phyloP scores from a whole-genome alignment of 1,140 invertebrate genomes.

The Aphelenchoides fujianensis region DNA sequence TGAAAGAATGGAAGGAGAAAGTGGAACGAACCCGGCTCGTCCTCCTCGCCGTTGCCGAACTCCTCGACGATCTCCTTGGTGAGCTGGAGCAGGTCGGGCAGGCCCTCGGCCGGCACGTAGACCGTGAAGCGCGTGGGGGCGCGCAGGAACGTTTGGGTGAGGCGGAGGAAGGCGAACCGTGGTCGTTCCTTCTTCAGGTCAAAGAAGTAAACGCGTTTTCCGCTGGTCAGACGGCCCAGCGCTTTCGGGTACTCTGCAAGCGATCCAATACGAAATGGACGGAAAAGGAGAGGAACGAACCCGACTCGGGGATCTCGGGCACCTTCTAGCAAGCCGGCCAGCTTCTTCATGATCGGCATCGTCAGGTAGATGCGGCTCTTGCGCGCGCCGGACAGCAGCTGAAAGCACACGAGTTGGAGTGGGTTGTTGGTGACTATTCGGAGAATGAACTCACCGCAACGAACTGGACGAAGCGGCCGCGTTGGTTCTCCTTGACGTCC shows the following conservation, averaged over 20 bases:
- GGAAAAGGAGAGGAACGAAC: neutral
- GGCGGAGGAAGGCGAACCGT: conserved; percentile 36
- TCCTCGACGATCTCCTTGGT: conserved; percentile 36
- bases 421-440: neutral
- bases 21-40: conserved; percentile 18
- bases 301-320: conserved; percentile 10
- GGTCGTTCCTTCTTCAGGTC: conserved; percentile 37
- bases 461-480: conserved; percentile 40
- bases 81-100: conserved; percentile 31
- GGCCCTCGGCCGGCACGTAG: conserved; percentile 34
- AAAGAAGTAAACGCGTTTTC: conserved; percentile 43
- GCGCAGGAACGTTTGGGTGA: conserved; percentile 38
- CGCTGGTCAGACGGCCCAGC: conserved; percentile 13
- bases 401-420: neutral
- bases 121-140: conserved; percentile 32
- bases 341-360: conserved; percentile 32
- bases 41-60: conserved; percentile 34
- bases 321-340: conserved; percentile 38
- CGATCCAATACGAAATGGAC: neutral
- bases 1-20: too few species aligned
- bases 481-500: conserved; percentile 42
- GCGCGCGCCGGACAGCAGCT: conserved; percentile 27
- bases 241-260: conserved; percentile 12
- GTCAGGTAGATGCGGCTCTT: conserved; percentile 39
- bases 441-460: conserved; percentile 38